Evolutionary conservation across 2,113 vertebrate species (phyloP).

Genomic region (Grantiella picta): DNA sequence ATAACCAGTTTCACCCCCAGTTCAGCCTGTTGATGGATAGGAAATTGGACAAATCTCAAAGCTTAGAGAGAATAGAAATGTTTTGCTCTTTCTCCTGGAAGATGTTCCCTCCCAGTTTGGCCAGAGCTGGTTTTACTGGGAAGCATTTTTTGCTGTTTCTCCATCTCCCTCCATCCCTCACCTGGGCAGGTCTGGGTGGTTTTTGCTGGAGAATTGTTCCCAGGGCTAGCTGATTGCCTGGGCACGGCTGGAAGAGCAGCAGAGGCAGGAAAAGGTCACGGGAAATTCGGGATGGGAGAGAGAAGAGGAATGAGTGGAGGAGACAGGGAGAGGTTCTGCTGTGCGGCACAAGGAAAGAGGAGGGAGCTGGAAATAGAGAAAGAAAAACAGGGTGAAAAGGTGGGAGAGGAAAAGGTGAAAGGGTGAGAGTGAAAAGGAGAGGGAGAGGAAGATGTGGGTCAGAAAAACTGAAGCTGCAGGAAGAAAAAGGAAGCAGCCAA

Average conservation of each 20-base stretch:
- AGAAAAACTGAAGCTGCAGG: slow-evolving; percentile 2
- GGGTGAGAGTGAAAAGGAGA: not conserved
- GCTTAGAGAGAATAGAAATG: accelerated
- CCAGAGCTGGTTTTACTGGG: not conserved
- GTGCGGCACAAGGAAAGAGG: not conserved
- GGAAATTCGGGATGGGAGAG: not conserved
- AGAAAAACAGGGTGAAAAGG: not conserved
- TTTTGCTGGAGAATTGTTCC: not conserved
- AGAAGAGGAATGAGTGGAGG: not conserved
- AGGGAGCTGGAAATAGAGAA: not conserved
- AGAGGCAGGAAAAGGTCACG: not conserved
- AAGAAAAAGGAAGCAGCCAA: not conserved
- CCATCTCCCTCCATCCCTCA: not conserved
- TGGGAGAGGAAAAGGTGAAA: no score
- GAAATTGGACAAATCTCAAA: not conserved
- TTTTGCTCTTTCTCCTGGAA: not conserved
- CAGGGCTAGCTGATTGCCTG: not conserved
- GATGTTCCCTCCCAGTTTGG: not conserved
- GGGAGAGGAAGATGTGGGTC: not conserved
- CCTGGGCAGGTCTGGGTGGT: not conserved
- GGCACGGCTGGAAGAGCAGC: not conserved
- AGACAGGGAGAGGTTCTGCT: not conserved
- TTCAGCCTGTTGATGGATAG: not conserved
- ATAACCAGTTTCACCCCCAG: not conserved
- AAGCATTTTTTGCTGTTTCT: not conserved